These are phyloP conservation scores for Brachyptera risi DNA, from an alignment of 2,888 invertebrate species.

Conservation along the genomic window DNA sequence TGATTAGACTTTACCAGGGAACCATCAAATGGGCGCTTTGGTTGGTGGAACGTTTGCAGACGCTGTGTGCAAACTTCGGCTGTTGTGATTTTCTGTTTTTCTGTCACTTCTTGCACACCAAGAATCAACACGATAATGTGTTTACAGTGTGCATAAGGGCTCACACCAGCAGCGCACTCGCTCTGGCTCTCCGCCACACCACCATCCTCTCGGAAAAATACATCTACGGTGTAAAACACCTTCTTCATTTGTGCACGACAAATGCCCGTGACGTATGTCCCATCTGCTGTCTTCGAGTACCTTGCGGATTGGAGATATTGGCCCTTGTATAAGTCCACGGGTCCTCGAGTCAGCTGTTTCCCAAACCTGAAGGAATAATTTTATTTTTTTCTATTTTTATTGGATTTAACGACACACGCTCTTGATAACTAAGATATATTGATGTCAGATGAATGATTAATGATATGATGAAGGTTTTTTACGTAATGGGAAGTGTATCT, in stretches of 20 bases:
- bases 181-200: conserved; percentile 25
- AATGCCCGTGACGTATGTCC: conserved; percentile 15
- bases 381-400: no score
- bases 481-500: no score
- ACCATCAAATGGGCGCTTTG: conserved; percentile 17
- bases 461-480: no score
- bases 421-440: no score
- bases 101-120: not conserved
- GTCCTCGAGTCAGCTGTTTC: not conserved
- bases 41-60: conserved; percentile 26
- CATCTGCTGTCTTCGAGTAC: not conserved
- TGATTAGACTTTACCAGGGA: conserved; percentile 23
- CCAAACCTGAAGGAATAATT: not conserved
- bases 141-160: conserved; percentile 26
- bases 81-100: not conserved
- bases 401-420: no score
- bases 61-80: conserved; percentile 21
- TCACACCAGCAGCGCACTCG: conserved; percentile 27
- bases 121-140: conserved; percentile 24
- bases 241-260: conserved; percentile 27
- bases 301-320: not conserved
- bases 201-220: conserved; percentile 13
- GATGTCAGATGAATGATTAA: no score
- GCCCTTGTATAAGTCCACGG: not conserved
- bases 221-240: conserved; percentile 24